Evolutionary conservation across 2,888 invertebrate species (phyloP).

Genomic region (Habroteleia sp.): DNA sequence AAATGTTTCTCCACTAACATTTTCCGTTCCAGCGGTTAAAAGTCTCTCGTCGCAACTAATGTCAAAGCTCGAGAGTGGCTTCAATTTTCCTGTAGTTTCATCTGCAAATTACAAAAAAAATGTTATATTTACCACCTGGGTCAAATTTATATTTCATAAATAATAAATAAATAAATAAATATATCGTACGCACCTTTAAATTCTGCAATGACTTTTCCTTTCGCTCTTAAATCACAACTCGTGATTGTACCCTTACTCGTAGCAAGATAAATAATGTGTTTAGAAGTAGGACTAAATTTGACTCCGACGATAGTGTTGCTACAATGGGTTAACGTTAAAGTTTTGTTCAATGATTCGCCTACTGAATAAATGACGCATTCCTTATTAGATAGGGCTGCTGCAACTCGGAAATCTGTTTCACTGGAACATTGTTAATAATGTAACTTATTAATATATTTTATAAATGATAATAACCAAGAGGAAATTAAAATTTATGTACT

Average conservation of each 20-base stretch:
- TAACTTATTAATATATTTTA: too few species aligned
- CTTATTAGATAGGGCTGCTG: conserved; percentile 82
- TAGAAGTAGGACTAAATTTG: conserved; percentile 83
- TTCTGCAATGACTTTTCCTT: conserved; percentile 80
- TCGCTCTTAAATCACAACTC: conserved; percentile 85
- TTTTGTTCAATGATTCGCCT: conserved; percentile 77
- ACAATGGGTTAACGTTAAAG: conserved; percentile 81
- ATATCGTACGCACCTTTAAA: conserved; percentile 79
- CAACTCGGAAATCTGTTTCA: conserved; percentile 80
- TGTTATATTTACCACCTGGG: too few species aligned
- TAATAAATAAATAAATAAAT: background rate
- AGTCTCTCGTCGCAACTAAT: conserved; percentile 86
- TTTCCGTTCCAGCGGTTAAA: conserved; percentile 88
- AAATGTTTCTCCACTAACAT: conserved; percentile 86
- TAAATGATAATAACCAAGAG: too few species aligned
- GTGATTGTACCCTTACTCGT: conserved; percentile 84
- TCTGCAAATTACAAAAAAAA: too few species aligned
- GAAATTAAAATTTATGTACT: too few species aligned
- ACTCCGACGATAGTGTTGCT: conserved; percentile 82
- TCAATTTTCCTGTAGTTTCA: conserved; percentile 79
- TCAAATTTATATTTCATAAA: too few species aligned
- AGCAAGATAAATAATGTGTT: conserved; percentile 84
- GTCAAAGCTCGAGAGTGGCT: conserved; percentile 88
- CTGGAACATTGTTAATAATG: too few species aligned
- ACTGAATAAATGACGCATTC: conserved; percentile 82